Base-by-base conservation (phyloP, 1,140 invertebrate species). In the Maconellicoccus hirsutus region DNA sequence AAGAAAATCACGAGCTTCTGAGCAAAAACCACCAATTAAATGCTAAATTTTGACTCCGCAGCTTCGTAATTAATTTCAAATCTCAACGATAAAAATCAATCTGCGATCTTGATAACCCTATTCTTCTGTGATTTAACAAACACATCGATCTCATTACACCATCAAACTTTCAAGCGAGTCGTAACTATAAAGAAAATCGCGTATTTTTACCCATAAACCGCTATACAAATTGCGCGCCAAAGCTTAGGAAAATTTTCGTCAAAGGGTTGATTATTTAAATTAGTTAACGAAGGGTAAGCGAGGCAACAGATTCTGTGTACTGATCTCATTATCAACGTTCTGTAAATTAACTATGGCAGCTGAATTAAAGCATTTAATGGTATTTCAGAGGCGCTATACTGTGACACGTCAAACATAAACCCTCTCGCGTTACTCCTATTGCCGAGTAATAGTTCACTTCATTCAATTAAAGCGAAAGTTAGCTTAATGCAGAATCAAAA, bases 381-480 rank as follows among this genome's bases (percentile, higher is more conserved):
- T 52, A 52, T 52, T 52, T 52, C 6, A 52, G 42, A 52, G 42
- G 25, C 25, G 4, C 10, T 23, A 25, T 8, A 3, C 2, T 66
- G 61, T 25, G 25, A 66, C 25, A 66, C 25, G 61, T 66, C 61
- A 66, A 66, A 66, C 61, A 66, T 66, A 66, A 66, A 66, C 25
- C 61, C 61, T 26, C 52, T 59, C 61, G 22, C 61, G 61, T 66
- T 26, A 19, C 61, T 19, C 52, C 52, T 25, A 23, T 66, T 22
- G 21, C 52, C 10, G 22, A 12, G 61, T 26, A 66, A 66, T 66
- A 66, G 21, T 66, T 66, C 25, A 26, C 61, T 66, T 66, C 61
- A 66, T 66, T 66, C 61, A 26, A 66, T 66, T 66, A 66, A 66
- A 66, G 61, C 61, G 61, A 66, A 66, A 66, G 61, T 66, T 66